Percentiles rank a stretch among this genome's conserved stretches.
Conservation (phyloP, 2,888 invertebrate species). For the Platypus cylindrus region DNA sequence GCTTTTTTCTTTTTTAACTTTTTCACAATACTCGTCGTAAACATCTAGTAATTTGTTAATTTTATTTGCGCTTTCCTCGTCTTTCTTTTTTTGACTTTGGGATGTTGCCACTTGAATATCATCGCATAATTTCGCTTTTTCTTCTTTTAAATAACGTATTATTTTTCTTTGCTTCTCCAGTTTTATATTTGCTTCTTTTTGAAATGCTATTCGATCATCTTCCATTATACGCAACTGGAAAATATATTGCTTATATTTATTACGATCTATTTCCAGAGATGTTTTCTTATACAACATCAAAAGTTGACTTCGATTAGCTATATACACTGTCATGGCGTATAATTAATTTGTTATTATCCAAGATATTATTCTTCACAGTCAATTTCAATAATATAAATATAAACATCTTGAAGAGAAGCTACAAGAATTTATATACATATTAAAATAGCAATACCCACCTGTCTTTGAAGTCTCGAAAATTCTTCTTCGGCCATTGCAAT, state of each 20-base stretch:
- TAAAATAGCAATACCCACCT: constrained; percentile 42
- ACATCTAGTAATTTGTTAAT: constrained; percentile 42
- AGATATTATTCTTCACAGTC: no score
- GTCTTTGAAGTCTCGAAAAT: constrained; percentile 62
- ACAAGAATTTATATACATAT: background rate
- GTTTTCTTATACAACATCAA: no score
- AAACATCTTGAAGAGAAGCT: background rate
- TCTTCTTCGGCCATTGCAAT: constrained; percentile 70
- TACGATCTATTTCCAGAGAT: no score
- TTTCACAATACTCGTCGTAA: constrained; percentile 37
- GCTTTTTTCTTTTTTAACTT: constrained; percentile 30
- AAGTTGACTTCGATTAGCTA: no score
- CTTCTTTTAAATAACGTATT: constrained; percentile 45
- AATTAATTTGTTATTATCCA: no score
- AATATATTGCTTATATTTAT: no score
- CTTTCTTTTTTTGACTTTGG: constrained; percentile 42
- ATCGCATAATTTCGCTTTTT: constrained; percentile 49
- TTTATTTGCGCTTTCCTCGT: constrained; percentile 39
- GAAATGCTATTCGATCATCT: constrained; percentile 58
- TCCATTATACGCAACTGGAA: constrained; percentile 66
- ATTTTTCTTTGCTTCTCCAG: constrained; percentile 50
- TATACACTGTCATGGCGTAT: no score
- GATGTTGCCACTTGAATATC: constrained; percentile 49
- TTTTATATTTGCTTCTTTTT: constrained; percentile 54
- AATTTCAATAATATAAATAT: no score